Evolutionary conservation across 1,140 invertebrate species (phyloP).

Genomic region (Ceratina australensis): DNA sequence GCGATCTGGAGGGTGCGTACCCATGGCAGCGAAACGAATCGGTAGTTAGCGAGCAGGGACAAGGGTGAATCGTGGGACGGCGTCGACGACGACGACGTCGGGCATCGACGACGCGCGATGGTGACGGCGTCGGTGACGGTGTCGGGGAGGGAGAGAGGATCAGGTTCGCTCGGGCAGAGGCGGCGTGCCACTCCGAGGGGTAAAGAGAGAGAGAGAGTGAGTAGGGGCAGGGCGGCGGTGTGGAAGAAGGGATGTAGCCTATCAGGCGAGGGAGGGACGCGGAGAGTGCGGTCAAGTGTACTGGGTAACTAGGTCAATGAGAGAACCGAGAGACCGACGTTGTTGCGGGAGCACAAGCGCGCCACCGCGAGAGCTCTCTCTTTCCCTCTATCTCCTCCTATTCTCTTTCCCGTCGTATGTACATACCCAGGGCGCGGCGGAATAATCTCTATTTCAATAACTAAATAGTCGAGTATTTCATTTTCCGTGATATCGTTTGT

Average conservation of each 20-base stretch:
- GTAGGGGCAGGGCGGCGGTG: conserved; percentile 44
- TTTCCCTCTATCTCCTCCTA: not conserved
- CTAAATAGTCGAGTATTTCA: not conserved
- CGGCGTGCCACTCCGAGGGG: conserved; percentile 32
- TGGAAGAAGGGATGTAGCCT: conserved; percentile 52
- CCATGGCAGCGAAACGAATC: conserved; percentile 1
- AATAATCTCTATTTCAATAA: no score
- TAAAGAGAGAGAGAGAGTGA: conserved; percentile 40
- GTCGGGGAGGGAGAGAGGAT: not conserved
- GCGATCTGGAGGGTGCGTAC: conserved; percentile 21
- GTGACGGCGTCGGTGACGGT: conserved; percentile 16
- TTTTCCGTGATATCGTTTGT: not conserved
- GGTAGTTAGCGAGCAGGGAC: conserved; percentile 17
- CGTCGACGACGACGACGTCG: conserved; percentile 32
- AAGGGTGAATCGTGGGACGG: conserved; percentile 51
- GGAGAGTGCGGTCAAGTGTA: conserved; percentile 78
- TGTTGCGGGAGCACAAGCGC: conserved; percentile 66
- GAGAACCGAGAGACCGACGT: conserved; percentile 70
- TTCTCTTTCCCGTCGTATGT: not conserved
- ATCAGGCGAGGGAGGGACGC: conserved; percentile 42
- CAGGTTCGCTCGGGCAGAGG: conserved; percentile 12
- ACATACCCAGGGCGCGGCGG: not conserved
- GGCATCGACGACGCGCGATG: conserved; percentile 29
- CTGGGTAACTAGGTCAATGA: conserved; percentile 79
- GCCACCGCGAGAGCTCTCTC: conserved; percentile 35